A percentile compares a stretch with the other conserved stretches of the same genome.
These are phyloP conservation scores for Pandemis cinnamomeana DNA, from an alignment of 2,888 invertebrate genomes.

Conservation along the genomic window DNA sequence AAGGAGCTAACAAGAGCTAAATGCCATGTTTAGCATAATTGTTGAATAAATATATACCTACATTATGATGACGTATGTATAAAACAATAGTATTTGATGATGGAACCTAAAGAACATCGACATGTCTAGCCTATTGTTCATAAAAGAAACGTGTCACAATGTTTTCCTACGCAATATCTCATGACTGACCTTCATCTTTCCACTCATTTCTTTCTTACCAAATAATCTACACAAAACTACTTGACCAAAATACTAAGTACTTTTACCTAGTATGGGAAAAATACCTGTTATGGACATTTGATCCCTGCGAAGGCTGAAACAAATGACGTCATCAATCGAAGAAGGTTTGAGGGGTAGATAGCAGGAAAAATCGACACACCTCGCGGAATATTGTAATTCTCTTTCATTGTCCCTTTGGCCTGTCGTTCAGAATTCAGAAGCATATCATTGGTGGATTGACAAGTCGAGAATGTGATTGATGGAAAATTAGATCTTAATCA, in stretches of 20 bases:
- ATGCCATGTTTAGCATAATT: too few species aligned
- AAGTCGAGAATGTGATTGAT: not conserved
- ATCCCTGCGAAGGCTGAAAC: conserved; percentile 12
- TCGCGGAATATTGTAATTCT: not conserved
- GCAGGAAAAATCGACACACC: conserved; percentile 26
- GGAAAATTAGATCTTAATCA: not conserved
- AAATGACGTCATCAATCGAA: conserved; percentile 37
- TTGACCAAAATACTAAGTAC: not conserved
- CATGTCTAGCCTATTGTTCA: too few species aligned
- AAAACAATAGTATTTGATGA: too few species aligned
- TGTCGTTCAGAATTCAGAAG: not conserved
- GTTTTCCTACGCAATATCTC: too few species aligned
- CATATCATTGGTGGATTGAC: not conserved
- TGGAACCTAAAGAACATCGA: too few species aligned
- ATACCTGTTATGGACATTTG: not conserved
- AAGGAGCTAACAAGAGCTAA: too few species aligned
- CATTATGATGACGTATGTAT: too few species aligned
- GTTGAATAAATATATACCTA: too few species aligned
- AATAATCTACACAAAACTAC: not conserved
- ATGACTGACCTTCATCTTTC: too few species aligned
- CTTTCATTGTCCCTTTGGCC: conserved; percentile 1
- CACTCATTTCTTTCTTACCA: too few species aligned
- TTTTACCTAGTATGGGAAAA: not conserved
- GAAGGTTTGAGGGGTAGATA: conserved; percentile 19
- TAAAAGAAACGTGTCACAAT: too few species aligned